Evolutionary conservation across 2,113 vertebrate species (phyloP).

Genomic region (Tetraodon nigroviridis): DNA sequence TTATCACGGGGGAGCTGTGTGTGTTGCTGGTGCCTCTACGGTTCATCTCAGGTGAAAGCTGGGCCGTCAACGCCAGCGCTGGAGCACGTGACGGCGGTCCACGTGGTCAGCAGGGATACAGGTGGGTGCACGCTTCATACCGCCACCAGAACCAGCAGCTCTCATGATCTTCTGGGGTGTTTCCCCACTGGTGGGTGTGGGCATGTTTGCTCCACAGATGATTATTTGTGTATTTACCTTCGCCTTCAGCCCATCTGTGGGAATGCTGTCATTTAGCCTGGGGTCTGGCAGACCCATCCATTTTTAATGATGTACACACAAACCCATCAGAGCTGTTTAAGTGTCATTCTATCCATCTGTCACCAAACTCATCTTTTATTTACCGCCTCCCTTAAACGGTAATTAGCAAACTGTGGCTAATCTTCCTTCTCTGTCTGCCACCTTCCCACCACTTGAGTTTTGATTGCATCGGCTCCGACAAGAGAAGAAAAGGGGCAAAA

Average conservation of each 20-base stretch:
- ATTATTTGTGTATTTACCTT: slow-evolving; percentile 53
- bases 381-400: slow-evolving; percentile 43
- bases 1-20: slow-evolving; percentile 9
- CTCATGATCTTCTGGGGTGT: background rate
- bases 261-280: slow-evolving; percentile 49
- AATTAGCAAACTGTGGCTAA: slow-evolving; percentile 50
- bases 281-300: slow-evolving; percentile 49
- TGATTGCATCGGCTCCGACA: slow-evolving; percentile 1
- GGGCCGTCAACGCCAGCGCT: slow-evolving; percentile 16
- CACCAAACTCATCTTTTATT: slow-evolving; percentile 62
- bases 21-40: slow-evolving; percentile 30
- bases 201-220: slow-evolving; percentile 28
- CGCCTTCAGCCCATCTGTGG: slow-evolving; percentile 41
- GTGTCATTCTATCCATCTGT: slow-evolving; percentile 55
- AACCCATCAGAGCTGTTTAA: slow-evolving; percentile 49
- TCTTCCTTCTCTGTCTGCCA: slow-evolving; percentile 36
- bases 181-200: slow-evolving; percentile 3
- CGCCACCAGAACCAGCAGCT: too few species aligned
- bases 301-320: slow-evolving; percentile 62
- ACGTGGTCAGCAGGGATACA: too few species aligned
- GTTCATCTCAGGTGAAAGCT: slow-evolving; percentile 49
- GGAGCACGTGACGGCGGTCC: background rate
- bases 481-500: background rate
- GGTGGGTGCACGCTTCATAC: too few species aligned
- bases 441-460: slow-evolving; percentile 13